These are phyloP conservation scores for Phrynocephalus versicolor DNA, from an alignment of 2,113 vertebrate genomes.

Conservation along the genomic window DNA sequence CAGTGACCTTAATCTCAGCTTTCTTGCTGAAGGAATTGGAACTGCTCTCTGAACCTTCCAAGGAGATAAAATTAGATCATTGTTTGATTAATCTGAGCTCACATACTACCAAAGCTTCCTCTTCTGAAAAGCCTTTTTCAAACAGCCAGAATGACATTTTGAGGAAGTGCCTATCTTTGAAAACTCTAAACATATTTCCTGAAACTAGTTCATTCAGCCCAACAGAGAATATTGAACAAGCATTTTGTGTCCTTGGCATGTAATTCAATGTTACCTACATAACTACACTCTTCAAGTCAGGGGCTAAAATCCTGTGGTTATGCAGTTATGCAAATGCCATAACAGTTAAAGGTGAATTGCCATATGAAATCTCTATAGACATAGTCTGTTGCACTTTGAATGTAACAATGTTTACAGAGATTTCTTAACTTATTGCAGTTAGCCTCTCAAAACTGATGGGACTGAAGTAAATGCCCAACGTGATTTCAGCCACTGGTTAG, in stretches of 20 bases:
- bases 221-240: neutral
- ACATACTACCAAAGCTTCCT: neutral
- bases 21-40: neutral
- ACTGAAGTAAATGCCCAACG: too few relatives aligned
- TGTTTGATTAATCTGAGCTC: neutral
- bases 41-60: neutral
- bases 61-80: neutral
- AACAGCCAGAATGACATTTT: neutral
- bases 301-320: neutral
- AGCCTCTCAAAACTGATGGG: too few relatives aligned
- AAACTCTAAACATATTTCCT: neutral
- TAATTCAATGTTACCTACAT: neutral
- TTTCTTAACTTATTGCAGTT: neutral
- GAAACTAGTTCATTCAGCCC: neutral
- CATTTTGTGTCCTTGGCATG: neutral
- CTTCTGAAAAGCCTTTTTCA: neutral
- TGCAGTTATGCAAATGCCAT: too few relatives aligned
- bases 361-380: too few relatives aligned
- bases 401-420: too few relatives aligned
- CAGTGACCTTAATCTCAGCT: neutral
- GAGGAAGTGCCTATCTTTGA: neutral
- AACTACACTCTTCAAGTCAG: neutral
- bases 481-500: neutral
- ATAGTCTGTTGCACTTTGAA: too few relatives aligned
- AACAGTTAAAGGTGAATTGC: too few relatives aligned